These are phyloP conservation scores for Tachina fera DNA, from an alignment of 2,888 invertebrate species.

Conservation along the genomic window DNA sequence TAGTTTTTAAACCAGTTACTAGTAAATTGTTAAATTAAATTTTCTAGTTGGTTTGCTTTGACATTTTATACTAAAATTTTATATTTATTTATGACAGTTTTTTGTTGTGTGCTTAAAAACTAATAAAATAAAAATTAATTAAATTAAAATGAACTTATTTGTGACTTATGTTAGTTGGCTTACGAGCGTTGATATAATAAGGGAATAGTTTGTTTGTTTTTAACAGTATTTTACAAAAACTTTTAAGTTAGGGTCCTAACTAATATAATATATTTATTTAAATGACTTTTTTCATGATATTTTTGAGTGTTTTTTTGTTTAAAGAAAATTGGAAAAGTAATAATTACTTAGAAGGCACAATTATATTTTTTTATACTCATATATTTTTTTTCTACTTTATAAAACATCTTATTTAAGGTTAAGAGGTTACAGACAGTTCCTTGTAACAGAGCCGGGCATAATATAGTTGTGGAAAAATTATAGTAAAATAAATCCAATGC, in stretches of 20 bases:
- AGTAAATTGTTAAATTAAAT: conserved; percentile 19
- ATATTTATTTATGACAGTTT: neutral
- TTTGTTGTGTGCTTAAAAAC: neutral
- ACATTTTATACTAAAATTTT: neutral
- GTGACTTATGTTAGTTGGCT: conserved; percentile 60
- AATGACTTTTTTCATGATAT: conserved; percentile 58
- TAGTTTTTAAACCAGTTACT: conserved; percentile 27
- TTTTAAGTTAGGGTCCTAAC: conserved; percentile 13
- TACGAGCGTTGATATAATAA: conserved; percentile 11
- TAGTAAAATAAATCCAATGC: neutral
- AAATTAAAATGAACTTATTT: conserved; percentile 53
- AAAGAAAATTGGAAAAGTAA: conserved; percentile 50
- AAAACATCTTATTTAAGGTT: conserved; percentile 69
- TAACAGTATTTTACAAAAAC: conserved; percentile 22
- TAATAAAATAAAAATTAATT: conserved; percentile 11
- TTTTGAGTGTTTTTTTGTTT: conserved; percentile 37
- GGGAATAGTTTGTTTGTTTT: neutral
- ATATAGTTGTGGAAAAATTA: neutral
- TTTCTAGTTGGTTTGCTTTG: conserved; percentile 21
- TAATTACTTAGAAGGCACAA: conserved; percentile 71
- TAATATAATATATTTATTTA: conserved; percentile 6
- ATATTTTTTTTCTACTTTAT: conserved; percentile 57
- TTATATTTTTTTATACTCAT: conserved; percentile 37
- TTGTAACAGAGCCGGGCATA: neutral
- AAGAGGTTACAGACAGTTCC: conserved; percentile 16